Conservation (phyloP, 1,140 invertebrate species). For the Nymphalis io region DNA sequence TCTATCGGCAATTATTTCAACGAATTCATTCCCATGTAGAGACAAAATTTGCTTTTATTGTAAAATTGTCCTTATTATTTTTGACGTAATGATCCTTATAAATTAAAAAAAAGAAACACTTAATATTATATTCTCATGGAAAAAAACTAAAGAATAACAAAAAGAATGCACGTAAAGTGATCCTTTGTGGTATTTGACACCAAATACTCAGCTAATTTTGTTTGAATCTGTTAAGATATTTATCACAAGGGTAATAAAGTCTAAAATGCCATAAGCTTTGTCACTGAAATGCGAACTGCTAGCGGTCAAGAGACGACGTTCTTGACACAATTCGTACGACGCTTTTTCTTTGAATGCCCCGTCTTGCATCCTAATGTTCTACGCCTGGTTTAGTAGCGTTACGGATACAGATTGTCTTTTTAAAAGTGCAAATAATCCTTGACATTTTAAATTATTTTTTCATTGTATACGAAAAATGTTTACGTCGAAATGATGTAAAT, state of each 20-base stretch:
- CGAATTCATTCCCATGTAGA: neutral
- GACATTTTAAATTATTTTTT: too few relatives aligned
- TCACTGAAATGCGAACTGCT: constrained; percentile 2
- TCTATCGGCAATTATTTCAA: neutral
- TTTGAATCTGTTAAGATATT: neutral
- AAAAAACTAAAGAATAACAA: constrained; percentile 19
- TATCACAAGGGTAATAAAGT: neutral
- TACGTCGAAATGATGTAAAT: too few relatives aligned
- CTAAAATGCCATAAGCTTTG: neutral
- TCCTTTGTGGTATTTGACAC: constrained; percentile 33
- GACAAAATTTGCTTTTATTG: neutral
- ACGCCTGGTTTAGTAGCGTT: neutral
- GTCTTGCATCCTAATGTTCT: constrained; percentile 16
- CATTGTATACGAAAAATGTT: too few relatives aligned
- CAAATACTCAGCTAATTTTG: neutral
- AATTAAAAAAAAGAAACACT: neutral
- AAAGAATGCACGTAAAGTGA: constrained; percentile 25
- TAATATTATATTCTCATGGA: constrained; percentile 20
- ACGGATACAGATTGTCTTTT: neutral
- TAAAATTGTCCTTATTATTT: neutral
- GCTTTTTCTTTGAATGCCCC: constrained; percentile 5
- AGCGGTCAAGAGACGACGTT: constrained; percentile 9
- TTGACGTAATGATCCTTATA: too few relatives aligned
- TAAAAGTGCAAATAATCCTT: neutral
- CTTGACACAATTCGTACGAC: constrained; percentile 18